These are phyloP conservation scores for Anoplius nigerrimus DNA, from an alignment of 2,888 invertebrate species.

Conservation along the genomic window DNA sequence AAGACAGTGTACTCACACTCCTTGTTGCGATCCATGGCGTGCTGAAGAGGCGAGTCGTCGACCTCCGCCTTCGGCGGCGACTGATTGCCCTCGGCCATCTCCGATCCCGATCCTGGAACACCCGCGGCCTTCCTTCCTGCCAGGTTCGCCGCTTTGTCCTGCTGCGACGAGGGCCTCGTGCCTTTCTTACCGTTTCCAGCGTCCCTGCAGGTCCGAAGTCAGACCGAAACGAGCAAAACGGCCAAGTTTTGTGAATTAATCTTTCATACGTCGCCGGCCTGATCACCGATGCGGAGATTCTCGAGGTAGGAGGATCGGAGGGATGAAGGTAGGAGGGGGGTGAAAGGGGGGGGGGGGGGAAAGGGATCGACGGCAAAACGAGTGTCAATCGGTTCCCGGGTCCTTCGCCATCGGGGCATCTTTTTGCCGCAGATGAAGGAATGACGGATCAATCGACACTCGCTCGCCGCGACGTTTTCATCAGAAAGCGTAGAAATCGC, in stretches of 20 bases:
- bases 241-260: conserved; percentile 59
- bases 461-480: conserved; percentile 6
- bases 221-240: conserved; percentile 55
- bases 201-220: conserved; percentile 53
- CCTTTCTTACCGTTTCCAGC: conserved; percentile 65
- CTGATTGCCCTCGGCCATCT: conserved; percentile 75
- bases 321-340: not conserved
- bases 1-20: conserved; percentile 88
- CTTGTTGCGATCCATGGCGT: conserved; percentile 97
- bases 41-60: conserved; percentile 94
- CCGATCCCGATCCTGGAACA: conserved; percentile 60
- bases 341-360: not conserved
- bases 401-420: conserved; percentile 33
- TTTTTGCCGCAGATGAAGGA: conserved; percentile 53
- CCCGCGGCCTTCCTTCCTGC: conserved; percentile 63
- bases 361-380: conserved; percentile 36
- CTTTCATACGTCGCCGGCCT: conserved; percentile 51
- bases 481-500: not conserved
- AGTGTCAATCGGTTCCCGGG: conserved; percentile 52
- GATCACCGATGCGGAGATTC: too few species aligned
- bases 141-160: conserved; percentile 64
- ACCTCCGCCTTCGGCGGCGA: conserved; percentile 95
- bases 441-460: conserved; percentile 62
- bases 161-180: conserved; percentile 61
- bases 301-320: not conserved